These are phyloP conservation scores for Acropternis orthonyx DNA, from an alignment of 2,797 vertebrate genomes.

Conservation along the genomic window DNA sequence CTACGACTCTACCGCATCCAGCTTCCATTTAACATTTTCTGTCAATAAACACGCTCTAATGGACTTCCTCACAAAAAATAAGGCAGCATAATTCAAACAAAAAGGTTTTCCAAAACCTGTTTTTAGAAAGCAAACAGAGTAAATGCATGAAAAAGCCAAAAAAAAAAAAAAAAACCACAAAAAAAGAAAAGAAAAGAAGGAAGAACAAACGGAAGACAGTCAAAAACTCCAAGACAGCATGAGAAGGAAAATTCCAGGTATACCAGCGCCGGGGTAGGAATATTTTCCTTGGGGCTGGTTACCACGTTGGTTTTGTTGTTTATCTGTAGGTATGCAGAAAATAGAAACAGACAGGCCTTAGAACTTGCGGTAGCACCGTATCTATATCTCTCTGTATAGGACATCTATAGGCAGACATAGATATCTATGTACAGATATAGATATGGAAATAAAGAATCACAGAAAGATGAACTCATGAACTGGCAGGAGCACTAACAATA, in stretches of 20 bases:
- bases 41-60: conserved; percentile 66
- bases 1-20: conserved; percentile 24
- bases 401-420: conserved; percentile 60
- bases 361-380: conserved; percentile 48
- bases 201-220: conserved; percentile 67
- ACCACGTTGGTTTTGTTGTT: conserved; percentile 99
- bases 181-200: conserved; percentile 22
- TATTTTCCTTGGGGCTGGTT: conserved; percentile 95
- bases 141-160: conserved; percentile 31
- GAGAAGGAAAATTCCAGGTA: conserved; percentile 78
- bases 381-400: conserved; percentile 64
- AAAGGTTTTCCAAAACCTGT: conserved; percentile 45
- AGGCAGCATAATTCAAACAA: conserved; percentile 38
- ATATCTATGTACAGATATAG: conserved; percentile 65
- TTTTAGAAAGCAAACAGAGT: conserved; percentile 64
- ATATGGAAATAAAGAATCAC: conserved; percentile 67
- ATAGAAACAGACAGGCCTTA: conserved; percentile 83
- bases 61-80: conserved; percentile 58
- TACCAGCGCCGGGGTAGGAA: conserved; percentile 95
- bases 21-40: conserved; percentile 56
- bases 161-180: background rate
- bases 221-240: conserved; percentile 64
- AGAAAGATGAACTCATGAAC: conserved; percentile 52
- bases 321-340: conserved; percentile 93
- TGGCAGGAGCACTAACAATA: background rate